These are phyloP conservation scores for Bilobella aurantiaca DNA, from an alignment of 1,140 invertebrate genomes.

Conservation along the genomic window DNA sequence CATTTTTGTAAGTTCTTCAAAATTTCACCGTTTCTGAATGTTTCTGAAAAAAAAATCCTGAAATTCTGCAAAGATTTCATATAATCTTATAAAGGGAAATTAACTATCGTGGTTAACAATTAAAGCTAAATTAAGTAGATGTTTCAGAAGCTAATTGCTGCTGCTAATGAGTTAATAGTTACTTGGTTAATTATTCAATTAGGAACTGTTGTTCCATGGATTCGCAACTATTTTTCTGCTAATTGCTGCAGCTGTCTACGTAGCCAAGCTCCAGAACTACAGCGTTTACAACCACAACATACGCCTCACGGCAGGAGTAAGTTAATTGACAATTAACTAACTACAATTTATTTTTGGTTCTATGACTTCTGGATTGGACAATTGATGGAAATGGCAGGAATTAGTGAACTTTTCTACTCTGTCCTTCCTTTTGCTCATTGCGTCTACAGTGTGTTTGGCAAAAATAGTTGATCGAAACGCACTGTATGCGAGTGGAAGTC, in stretches of 20 bases:
- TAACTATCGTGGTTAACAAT: no score
- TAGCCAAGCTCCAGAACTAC: constrained; percentile 7
- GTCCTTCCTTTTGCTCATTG: constrained; percentile 30
- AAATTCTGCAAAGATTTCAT: background rate
- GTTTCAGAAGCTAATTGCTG: no score
- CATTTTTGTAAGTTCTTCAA: constrained; percentile 62
- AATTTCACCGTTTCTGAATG: no score
- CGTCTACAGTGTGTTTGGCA: constrained; percentile 19
- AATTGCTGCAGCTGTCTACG: constrained; percentile 47
- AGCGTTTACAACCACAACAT: constrained; percentile 4
- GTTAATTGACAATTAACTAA: constrained; percentile 35
- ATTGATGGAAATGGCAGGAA: constrained; percentile 19
- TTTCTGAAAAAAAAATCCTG: no score
- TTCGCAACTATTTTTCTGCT: constrained; percentile 58
- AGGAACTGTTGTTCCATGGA: constrained; percentile 69
- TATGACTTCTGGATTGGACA: constrained; percentile 19
- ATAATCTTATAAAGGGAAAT: no score
- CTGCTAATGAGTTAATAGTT: background rate
- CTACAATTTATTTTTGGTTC: constrained; percentile 18
- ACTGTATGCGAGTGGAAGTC: constrained; percentile 1
- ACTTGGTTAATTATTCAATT: background rate
- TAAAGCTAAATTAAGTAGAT: no score
- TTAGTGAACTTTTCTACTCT: constrained; percentile 20
- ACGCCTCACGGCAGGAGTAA: constrained; percentile 54
- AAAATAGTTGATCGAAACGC: constrained; percentile 15